Evolutionary conservation across 2,113 vertebrate genomes (phyloP), one percentile per base, ranked within the genome.

Genomic region (Lichenostomus cassidix): DNA sequence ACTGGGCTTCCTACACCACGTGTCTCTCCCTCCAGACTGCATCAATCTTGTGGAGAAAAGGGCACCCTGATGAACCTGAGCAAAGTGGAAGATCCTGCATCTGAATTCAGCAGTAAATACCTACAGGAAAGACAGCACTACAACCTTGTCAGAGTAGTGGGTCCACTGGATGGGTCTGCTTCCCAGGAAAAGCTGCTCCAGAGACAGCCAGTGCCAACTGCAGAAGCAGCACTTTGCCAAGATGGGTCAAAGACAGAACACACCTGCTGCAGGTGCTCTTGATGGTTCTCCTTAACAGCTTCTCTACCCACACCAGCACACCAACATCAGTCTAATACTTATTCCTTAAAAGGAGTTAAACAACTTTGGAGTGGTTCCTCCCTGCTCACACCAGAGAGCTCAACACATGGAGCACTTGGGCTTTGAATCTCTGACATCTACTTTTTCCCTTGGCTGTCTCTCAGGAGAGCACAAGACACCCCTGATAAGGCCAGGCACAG

Each of bases 41-140:
- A 78, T 96, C 0, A 49, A 96, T 60, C 95, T 97, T 5, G 37
- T 97, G 74, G 95, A 95, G 67, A 97, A 46, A 92, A 81, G 0
- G 89, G 91, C 18, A 70, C 55, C 18, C 79, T 96, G 42, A 95
- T 97, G 75, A 97, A 82, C 53, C 87, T 97, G 47, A 91, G n/a
- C 11, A 73, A 90, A 27, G 65, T 62, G 20, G 94, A 89, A 46
- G 41, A 87, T 9, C 63, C 75, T 39, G 23, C 33, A 18, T 52
- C 77, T 39, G 77, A 92, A 4, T 25, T 37, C 12, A 79, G 88
- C 69, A 94, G 82, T 13, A 42, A 92, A 68, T 81, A 91, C 73
- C 83, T 97, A 1, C 59, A 12, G 47, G 95, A 96, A 17, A 89
- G 87, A 39, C 63, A 87, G n/a, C 37, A 9, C 46, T 97, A 97